A percentile compares a stretch with the other conserved stretches of the same genome.
Conservation (phyloP, 2,797 vertebrate species). For the Takifugu ocellatus region DNA sequence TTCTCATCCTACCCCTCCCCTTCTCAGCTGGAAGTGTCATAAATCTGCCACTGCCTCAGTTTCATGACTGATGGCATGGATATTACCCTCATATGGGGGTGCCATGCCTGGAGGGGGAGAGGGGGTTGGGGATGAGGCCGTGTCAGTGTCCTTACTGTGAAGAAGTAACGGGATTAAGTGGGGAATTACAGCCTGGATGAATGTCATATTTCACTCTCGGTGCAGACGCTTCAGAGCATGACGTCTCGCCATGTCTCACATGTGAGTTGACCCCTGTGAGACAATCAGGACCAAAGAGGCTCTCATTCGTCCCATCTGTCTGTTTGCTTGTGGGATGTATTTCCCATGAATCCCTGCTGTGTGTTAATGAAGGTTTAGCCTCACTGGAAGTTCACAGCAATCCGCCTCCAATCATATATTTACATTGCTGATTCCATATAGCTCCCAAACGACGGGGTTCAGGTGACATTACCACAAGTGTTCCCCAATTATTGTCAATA, state of each 20-base stretch:
- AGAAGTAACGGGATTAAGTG: constrained; percentile 16
- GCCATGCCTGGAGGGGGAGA: constrained; percentile 30
- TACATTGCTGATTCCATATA: constrained; percentile 53
- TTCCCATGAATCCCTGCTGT: constrained; percentile 74
- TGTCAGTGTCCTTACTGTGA: constrained; percentile 18
- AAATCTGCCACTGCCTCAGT: constrained; percentile 70
- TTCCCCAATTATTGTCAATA: too few species aligned
- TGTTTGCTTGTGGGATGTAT: constrained; percentile 62
- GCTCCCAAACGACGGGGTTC: constrained; percentile 24
- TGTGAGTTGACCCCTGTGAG: neutral
- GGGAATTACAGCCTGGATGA: constrained; percentile 3
- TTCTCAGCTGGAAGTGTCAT: constrained; percentile 75
- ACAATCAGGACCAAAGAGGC: neutral
- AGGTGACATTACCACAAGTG: neutral
- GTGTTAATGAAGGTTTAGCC: constrained; percentile 72
- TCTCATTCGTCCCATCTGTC: constrained; percentile 43
- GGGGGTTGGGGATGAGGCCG: constrained; percentile 16
- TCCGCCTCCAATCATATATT: constrained; percentile 39
- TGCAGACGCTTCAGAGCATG: too few species aligned
- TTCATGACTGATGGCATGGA: constrained; percentile 69
- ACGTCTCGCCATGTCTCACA: neutral
- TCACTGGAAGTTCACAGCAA: constrained; percentile 47
- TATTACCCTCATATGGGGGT: constrained; percentile 65
- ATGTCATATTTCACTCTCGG: neutral
- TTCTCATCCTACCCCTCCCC: constrained; percentile 46